Base-by-base conservation (phyloP, 2,888 invertebrate genomes). In the Acanthacorydalis orientalis region DNA sequence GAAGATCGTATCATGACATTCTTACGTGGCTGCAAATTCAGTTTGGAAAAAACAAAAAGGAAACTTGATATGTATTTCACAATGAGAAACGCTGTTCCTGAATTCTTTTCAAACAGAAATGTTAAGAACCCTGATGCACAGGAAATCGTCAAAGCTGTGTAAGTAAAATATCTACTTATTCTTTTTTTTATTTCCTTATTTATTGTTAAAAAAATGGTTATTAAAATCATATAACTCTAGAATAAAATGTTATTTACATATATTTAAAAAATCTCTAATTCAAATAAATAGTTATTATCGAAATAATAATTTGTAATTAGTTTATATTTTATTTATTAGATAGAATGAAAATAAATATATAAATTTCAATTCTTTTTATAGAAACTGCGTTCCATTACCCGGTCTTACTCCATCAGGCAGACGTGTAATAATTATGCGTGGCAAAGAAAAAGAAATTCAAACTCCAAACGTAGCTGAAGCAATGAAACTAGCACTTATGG, bases 61-160 rank as follows among this genome's bases (percentile, higher is more conserved):
- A 88, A 88, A 65, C 66, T 88, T 59, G 88, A 88, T 64, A 85
- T 87, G 83, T 88, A 86, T 66, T 87, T 86, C 64, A 87, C 88
- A 9, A 84, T 87, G 83, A 73, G 86, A 16, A 74, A 80, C 6
- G 83, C 85, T 1, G 77, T 83, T 33, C 88, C 89, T 0, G 88
- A 89, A 61, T 83, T 88, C 66, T 88, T 87, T 64, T 68, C 72
- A 49, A 78, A 85, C 61, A 74, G 86, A 52, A 86, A 88, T 59
- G 74, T 86, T 51, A 75, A 68, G 9, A 74, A 77, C 41, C 80
- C 82, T 1, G 83, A 85, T 57, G 64, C 87, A n/a, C 73, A 75
- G 56, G 78, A 81, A 54, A 75, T 86, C 46, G 61, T 77, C 48
- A 77, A 75, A 55, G 64, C 75, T 57, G 73, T 82, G 87, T 87